Base-by-base conservation (phyloP, 2,113 vertebrate genomes). In the Platichthys flesus region DNA sequence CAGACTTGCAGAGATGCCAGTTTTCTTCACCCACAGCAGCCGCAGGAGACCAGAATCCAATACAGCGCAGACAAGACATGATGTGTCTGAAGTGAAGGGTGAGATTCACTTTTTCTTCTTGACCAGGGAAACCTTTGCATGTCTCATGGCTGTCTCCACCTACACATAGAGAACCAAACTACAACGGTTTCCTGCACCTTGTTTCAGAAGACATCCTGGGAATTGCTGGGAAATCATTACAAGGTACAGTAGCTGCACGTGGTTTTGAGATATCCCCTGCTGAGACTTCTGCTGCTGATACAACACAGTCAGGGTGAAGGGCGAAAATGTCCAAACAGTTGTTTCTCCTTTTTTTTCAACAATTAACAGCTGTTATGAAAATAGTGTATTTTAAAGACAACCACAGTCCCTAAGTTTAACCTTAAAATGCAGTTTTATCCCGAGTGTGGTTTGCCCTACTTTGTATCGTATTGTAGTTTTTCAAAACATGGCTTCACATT, bases 91-190 rank as follows among this genome's bases (percentile, higher is more conserved):
- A 35, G 58, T 26, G 47, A 73, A 20, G 28, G n/a, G 20, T 74
- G 51, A 71, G 49, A 57, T 62, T 56, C 16, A 5, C 15, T 54
- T 78, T 66, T 26, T 7, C 31, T 67, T 47, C 15, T 70, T 66
- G 16, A 68, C 40, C 45, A 61, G 21, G 6, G 47, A 54, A 63
- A 51, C 51, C 73, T 78, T 64, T 65, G 63, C 24, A 35, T 23
- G 10, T 67, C 59, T 56, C 2, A 35, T 67, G 71, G 58, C 64
- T 82, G 74, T 77, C 23, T 28, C 47, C 55, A 49, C 51, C 74
- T 21, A 67, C 73, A 69, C 51, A 72, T 18, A 58, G 2, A 37
- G 28, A 66, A 13, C 20, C 12, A 28, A 24, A 68, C 15, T 74
- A 13, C 9, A 75, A 58, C 26, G 57, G 10, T 5, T 76, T 69